Evolutionary conservation across 2,113 vertebrate species (phyloP).

Genomic region (Bettongia penicillata): DNA sequence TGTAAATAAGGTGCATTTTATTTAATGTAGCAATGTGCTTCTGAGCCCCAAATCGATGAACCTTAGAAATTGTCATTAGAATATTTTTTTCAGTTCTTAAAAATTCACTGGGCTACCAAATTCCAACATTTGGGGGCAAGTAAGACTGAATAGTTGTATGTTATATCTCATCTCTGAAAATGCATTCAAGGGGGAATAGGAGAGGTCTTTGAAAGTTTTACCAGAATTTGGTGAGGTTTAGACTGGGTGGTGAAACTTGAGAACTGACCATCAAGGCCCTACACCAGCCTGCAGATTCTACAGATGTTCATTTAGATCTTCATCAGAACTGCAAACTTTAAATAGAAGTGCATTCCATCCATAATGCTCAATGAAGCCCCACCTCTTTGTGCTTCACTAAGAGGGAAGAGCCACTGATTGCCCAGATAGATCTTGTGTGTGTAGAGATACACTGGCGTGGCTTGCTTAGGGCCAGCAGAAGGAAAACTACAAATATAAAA

Average conservation of each 20-base stretch:
- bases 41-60: not conserved
- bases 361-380: not conserved
- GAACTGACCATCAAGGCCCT: not conserved
- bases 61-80: not conserved
- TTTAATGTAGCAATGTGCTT: not conserved
- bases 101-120: not conserved
- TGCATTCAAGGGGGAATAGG: not conserved
- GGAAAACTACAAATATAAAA: not conserved
- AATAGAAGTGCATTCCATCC: not conserved
- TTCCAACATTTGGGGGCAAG: not conserved
- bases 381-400: not conserved
- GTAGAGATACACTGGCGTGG: not conserved
- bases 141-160: not conserved
- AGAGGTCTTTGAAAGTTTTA: not conserved
- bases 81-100: not conserved
- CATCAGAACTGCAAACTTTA: not conserved
- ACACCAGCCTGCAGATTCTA: not conserved
- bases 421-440: not conserved
- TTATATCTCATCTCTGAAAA: not conserved
- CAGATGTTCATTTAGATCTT: not conserved
- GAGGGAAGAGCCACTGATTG: not conserved
- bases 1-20: not conserved
- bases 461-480: not conserved
- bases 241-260: not conserved
- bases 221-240: not conserved